Conservation (phyloP, 2,888 invertebrate species). For the Drosophila bunnanda region DNA sequence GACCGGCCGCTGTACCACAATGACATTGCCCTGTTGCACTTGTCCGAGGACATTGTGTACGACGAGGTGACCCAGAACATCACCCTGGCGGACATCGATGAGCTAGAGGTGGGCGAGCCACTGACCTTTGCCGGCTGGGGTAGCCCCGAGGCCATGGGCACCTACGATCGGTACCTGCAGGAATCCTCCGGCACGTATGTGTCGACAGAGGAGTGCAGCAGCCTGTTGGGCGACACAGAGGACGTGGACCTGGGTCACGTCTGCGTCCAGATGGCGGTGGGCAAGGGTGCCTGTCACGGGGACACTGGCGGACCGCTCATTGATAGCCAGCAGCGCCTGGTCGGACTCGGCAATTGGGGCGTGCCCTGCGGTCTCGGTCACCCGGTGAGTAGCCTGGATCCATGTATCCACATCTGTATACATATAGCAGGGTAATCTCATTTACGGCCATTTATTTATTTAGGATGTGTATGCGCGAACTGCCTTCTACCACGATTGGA, state of each 20-base stretch:
- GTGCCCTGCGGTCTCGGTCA: conserved; percentile 75
- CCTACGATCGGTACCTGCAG: conserved; percentile 86
- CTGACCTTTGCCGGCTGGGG: conserved; percentile 88
- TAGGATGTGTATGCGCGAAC: conserved; percentile 76
- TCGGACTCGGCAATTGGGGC: conserved; percentile 80
- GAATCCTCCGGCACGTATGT: conserved; percentile 86
- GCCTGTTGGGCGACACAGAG: conserved; percentile 84
- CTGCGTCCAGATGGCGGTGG: conserved; percentile 86
- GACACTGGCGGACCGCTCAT: conserved; percentile 78
- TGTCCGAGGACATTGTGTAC: conserved; percentile 85
- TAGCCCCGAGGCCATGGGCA: conserved; percentile 81
- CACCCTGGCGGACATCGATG: conserved; percentile 84
- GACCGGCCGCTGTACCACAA: conserved; percentile 83
- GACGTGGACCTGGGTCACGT: conserved; percentile 86
- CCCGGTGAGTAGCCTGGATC: conserved; percentile 47
- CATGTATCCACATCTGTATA: neutral
- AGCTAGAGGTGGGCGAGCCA: conserved; percentile 84
- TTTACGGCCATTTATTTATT: conserved; percentile 6
- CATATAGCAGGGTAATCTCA: neutral
- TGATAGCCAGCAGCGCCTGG: conserved; percentile 61
- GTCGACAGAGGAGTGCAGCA: conserved; percentile 85
- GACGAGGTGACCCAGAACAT: conserved; percentile 85
- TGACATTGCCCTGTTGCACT: conserved; percentile 88
- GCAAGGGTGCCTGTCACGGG: conserved; percentile 85
- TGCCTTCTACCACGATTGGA: conserved; percentile 78